A percentile compares a stretch with the other conserved stretches of the same genome.
Evolutionary conservation across 2,888 invertebrate genomes (phyloP).

Genomic region (Eilema depressum): DNA sequence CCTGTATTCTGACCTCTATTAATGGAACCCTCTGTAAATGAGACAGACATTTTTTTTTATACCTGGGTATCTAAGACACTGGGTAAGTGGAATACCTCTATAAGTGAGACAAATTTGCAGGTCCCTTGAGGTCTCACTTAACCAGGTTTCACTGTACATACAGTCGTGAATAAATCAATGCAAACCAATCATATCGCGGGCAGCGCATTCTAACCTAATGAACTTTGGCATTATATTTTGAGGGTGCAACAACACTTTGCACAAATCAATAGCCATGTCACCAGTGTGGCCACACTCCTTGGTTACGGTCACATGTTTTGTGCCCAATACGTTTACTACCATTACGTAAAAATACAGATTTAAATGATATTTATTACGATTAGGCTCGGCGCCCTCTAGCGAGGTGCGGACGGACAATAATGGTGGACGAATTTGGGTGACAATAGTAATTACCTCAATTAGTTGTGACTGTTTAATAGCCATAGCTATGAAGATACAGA

Average conservation of each 20-base stretch:
- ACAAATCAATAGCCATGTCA: conserved; percentile 50
- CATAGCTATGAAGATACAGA: background rate
- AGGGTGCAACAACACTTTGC: conserved; percentile 50
- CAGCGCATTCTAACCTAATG: conserved; percentile 17
- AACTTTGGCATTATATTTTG: conserved; percentile 27
- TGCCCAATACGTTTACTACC: background rate
- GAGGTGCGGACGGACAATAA: background rate
- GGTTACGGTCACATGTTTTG: conserved; percentile 25
- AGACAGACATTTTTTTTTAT: no score
- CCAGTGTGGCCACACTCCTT: conserved; percentile 37
- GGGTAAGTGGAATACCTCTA: no score
- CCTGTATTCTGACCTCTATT: no score
- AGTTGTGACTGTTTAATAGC: background rate
- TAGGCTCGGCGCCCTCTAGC: background rate
- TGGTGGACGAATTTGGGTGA: background rate
- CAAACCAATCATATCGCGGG: conserved; percentile 33
- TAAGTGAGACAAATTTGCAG: no score
- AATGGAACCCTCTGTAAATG: no score
- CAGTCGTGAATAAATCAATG: conserved; percentile 15
- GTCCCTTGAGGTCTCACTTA: no score
- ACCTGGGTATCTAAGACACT: no score
- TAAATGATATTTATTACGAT: background rate
- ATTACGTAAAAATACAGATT: conserved; percentile 4
- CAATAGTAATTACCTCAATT: background rate
- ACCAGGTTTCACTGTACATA: no score